phyloP scores from a whole-genome alignment of 2,113 vertebrate species.

The Heterotilapia buettikoferi region DNA sequence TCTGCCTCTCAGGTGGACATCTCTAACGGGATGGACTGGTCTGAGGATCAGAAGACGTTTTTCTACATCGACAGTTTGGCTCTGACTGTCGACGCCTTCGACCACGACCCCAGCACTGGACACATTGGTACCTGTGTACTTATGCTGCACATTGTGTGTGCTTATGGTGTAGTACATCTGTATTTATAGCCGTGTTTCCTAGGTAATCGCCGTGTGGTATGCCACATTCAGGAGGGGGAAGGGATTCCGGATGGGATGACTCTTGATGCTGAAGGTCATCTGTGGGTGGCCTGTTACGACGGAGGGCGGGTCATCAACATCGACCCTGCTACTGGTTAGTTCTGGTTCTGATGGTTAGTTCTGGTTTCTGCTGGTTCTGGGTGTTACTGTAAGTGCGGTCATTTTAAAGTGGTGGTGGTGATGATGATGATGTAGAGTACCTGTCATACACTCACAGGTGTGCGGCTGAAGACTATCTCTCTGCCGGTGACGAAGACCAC shows the following conservation, averaged over 20 bases:
- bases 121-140: background rate
- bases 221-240: slow-evolving; percentile 74
- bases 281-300: slow-evolving; percentile 91
- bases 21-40: slow-evolving; percentile 95
- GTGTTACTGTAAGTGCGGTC: background rate
- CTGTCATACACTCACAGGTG: slow-evolving; percentile 65
- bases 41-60: slow-evolving; percentile 81
- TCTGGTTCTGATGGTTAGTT: background rate
- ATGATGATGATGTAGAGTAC: background rate
- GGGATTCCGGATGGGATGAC: slow-evolving; percentile 91
- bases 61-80: slow-evolving; percentile 93
- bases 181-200: background rate
- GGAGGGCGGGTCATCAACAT: slow-evolving; percentile 87
- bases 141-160: background rate
- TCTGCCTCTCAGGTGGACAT: slow-evolving; percentile 76
- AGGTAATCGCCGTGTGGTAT: slow-evolving; percentile 66
- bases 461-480: slow-evolving; percentile 81
- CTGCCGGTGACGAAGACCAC: slow-evolving; percentile 84
- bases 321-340: slow-evolving; percentile 83
- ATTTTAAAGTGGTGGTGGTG: background rate
- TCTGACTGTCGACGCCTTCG: slow-evolving; percentile 84
- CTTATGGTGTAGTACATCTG: background rate
- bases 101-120: slow-evolving; percentile 82
- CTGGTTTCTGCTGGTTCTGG: background rate
- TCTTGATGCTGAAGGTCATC: slow-evolving; percentile 80